Base-by-base conservation (phyloP, 2,888 invertebrate genomes). In the Lycophotia porphyrea region DNA sequence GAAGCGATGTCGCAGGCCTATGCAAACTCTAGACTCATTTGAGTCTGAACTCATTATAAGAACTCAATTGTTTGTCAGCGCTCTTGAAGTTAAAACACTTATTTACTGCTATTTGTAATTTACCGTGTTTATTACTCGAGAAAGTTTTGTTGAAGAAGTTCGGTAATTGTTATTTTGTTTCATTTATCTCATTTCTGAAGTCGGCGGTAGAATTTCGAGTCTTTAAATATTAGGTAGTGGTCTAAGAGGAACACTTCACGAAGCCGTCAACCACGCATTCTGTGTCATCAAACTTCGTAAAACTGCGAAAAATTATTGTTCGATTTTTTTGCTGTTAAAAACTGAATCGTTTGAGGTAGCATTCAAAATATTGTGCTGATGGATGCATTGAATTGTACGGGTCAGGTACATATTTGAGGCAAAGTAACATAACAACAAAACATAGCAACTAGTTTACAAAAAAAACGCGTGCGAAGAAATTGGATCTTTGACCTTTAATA, bases 1-100 rank as follows among this genome's bases (percentile, higher is more conserved):
- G 64, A 24, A 69, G 78, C 86, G 18, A 63, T 71, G 64, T 58
- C 64, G 63, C 49, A 55, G 11, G 80, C 63, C 69, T 78, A 80
- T 74, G 71, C 72, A 88, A 82, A 86, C 82, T 80, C 64, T 70
- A 80, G 74, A 69, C 77, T 81, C 72, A 86, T 87, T 89, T 79
- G 69, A 78, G 76, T 81, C 49, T 39, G 18, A 73, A 74, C 74
- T 84, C 81, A 87, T 87, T 87, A 85, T 36, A 72, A 72, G 67
- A 65, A 68, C 76, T 84, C 74, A 71, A 81, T 73, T 81, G 80
- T 76, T 60, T 69, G 80, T 68, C 61, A 65, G 52, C 49, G 15
- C 44, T 65, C 36, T 76, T 58, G 21, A 52, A 71, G 60, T 64
- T 55, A 42, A 63, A 80, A 68, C 60, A 47, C 15, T 80, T 80